Evolutionary conservation across 2,113 vertebrate species (phyloP).

Genomic region (Myrmecophaga tridactyla): DNA sequence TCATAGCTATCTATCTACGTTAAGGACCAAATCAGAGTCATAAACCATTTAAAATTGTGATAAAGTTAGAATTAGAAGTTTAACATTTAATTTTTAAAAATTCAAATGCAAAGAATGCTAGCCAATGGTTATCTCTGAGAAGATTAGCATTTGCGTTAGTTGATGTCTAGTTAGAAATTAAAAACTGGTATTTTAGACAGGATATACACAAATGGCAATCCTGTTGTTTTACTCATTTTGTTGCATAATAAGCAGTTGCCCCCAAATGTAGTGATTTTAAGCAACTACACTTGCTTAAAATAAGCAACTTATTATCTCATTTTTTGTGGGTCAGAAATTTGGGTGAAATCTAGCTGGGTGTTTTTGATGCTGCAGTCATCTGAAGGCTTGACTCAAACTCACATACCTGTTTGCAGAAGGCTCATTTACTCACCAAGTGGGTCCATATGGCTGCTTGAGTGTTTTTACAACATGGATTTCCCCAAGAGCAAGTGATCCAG

Average conservation of each 20-base stretch:
- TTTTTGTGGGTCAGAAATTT: not conserved
- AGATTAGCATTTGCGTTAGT: not conserved
- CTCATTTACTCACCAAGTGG: not conserved
- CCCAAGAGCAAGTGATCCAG: not conserved
- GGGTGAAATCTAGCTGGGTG: not conserved
- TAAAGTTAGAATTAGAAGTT: not conserved
- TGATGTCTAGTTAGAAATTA: not conserved
- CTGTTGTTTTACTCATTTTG: not conserved
- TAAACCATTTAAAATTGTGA: not conserved
- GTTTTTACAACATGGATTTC: not conserved
- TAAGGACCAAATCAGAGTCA: not conserved
- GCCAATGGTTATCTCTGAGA: not conserved
- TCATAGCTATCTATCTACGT: not conserved
- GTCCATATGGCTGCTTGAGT: not conserved
- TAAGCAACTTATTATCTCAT: not conserved
- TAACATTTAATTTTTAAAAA: not conserved
- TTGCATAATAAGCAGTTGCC: not conserved
- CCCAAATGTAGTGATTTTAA: not conserved
- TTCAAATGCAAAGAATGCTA: not conserved
- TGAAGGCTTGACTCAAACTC: not conserved
- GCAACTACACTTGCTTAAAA: too few relatives aligned
- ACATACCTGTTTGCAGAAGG: not conserved
- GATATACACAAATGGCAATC: not conserved
- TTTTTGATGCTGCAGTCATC: not conserved
- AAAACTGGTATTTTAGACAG: constrained; percentile 18